phyloP scores from a whole-genome alignment of 2,113 vertebrate genomes.

The Aplodontia rufa region DNA sequence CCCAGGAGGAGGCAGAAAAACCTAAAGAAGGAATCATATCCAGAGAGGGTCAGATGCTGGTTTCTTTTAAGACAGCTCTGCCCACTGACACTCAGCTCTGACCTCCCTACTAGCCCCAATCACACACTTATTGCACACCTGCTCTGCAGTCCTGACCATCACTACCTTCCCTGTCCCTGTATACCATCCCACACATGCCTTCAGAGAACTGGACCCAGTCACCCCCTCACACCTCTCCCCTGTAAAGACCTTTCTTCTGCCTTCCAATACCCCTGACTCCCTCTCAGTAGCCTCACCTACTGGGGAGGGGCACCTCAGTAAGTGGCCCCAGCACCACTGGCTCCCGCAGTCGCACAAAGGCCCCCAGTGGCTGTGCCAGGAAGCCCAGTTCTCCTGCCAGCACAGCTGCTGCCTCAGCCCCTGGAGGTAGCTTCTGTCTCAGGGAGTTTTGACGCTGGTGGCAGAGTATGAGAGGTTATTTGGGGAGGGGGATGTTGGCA shows the following conservation, averaged over 20 bases:
- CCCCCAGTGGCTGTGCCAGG: constrained; percentile 81
- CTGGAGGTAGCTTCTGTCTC: constrained; percentile 81
- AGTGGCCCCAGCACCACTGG: constrained; percentile 78
- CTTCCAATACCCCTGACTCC: neutral
- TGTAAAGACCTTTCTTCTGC: neutral
- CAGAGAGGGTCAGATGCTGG: neutral
- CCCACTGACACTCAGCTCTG: neutral
- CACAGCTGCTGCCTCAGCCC: constrained; percentile 82
- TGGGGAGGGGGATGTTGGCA: neutral
- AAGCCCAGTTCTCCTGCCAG: constrained; percentile 85
- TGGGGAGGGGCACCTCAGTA: constrained; percentile 85
- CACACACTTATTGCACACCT: neutral
- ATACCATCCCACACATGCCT: neutral
- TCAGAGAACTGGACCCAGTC: neutral
- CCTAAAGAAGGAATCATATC: constrained; percentile 66
- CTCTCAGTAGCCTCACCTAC: constrained; percentile 81
- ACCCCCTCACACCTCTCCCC: neutral
- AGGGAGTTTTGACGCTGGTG: constrained; percentile 83
- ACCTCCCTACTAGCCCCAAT: neutral
- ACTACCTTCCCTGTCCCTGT: neutral
- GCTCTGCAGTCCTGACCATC: neutral
- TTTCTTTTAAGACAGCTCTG: neutral
- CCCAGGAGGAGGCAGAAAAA: constrained; percentile 88
- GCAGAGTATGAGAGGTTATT: neutral
- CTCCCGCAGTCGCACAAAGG: constrained; percentile 83